Evolutionary conservation across 2,113 vertebrate species (phyloP), one percentile per base, ranked within the genome.

Genomic region (Platichthys flesus): DNA sequence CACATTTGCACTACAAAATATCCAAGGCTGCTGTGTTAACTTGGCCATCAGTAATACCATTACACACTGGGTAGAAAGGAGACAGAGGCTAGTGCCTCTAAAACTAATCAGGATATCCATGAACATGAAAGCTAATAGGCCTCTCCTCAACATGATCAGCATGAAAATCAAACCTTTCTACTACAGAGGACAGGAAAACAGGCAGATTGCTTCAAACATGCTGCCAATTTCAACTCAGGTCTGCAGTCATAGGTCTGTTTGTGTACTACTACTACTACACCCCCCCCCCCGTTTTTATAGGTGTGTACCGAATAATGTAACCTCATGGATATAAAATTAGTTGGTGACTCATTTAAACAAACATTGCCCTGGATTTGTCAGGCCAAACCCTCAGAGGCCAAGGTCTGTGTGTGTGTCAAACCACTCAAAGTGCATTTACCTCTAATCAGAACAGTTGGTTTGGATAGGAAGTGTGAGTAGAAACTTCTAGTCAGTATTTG

Each of bases 301-400:
- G 79, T 58, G 84, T 75, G 81, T 5, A 13, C 65, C 9, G 5
- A 58, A 67, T 65, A 75, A 76, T 82, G 52, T 67, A 65, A 59
- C 69, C 71, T 78, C n/a, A 8, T 54, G 40, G 51, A 81, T 60
- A 20, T 85, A 49, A 88, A 79, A 71, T 75, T 66, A 54, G 77
- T 16, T 67, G 68, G 74, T 90, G 86, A 90, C 70, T 89, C 82
- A 87, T 88, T 89, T 68, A 85, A 88, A 78, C 86, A 91, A 89
- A 91, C 88, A 83, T 5, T 52, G 56, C 4, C 54, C 55, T 67
- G 73, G 61, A 49, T 76, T 23, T 14, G 37, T 72, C 26, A 62
- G 61, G 60, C 62, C 62, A 69, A 31, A 64, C 74, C 78, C 52
- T 47, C 28, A 55, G 45, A 74, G 20, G 31, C 40, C 6, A 21